Percentiles rank a stretch among this genome's conserved stretches.
Conservation (phyloP, 2,797 vertebrate species). For the Hyperoplus lanceolatus region DNA sequence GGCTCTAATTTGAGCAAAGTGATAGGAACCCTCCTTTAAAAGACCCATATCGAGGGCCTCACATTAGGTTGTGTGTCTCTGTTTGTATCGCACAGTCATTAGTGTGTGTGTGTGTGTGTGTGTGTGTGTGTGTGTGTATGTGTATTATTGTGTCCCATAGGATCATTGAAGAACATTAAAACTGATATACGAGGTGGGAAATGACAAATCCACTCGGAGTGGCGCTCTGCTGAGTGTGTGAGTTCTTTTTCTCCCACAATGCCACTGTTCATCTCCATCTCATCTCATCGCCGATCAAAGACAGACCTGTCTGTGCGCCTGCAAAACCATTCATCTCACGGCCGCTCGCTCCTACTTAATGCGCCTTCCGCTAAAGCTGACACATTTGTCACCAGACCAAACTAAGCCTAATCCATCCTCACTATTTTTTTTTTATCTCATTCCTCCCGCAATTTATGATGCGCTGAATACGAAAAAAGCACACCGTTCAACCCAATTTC, state of each 20-base stretch:
- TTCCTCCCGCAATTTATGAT: conserved; percentile 23
- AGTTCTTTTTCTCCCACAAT: conserved; percentile 48
- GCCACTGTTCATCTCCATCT: conserved; percentile 58
- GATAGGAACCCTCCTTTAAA: conserved; percentile 79
- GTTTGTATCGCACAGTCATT: conserved; percentile 46
- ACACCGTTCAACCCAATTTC: conserved; percentile 25
- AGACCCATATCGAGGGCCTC: conserved; percentile 49
- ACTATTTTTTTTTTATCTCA: background rate
- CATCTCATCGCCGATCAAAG: conserved; percentile 69
- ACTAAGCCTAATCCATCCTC: conserved; percentile 46
- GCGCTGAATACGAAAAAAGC: conserved; percentile 20
- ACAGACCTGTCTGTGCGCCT: conserved; percentile 40
- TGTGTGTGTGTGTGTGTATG: conserved; percentile 7
- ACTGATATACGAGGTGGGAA: conserved; percentile 53
- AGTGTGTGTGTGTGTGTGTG: conserved; percentile 13
- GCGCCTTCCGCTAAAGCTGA: conserved; percentile 42
- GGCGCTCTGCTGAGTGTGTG: conserved; percentile 32
- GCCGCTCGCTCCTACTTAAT: conserved; percentile 37
- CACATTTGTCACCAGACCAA: conserved; percentile 61
- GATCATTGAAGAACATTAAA: conserved; percentile 52
- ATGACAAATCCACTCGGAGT: conserved; percentile 58
- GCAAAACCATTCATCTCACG: conserved; percentile 47
- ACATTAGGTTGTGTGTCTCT: conserved; percentile 28
- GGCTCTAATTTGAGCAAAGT: conserved; percentile 77
- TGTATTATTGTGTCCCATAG: conserved; percentile 21